Conservation (phyloP, 2,113 vertebrate genomes). For the Diadophis punctatus region DNA sequence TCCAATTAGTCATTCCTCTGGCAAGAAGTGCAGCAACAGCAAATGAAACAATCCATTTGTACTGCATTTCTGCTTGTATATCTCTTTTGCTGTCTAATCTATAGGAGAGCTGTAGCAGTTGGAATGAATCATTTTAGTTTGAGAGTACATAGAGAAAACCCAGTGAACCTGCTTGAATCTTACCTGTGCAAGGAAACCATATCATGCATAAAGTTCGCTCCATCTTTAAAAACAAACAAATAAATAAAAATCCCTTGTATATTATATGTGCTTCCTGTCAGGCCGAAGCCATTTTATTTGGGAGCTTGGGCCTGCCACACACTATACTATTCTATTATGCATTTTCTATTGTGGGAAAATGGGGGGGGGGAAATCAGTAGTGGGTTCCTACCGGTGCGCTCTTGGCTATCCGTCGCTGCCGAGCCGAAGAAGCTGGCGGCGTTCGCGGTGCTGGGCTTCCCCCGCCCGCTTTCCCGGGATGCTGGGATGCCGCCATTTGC, state of each 20-base stretch:
- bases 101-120: background rate
- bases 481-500: too few relatives aligned
- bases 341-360: too few relatives aligned
- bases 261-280: background rate
- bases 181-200: background rate
- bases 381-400: too few relatives aligned
- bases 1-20: background rate
- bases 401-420: too few relatives aligned
- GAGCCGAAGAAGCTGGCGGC: too few relatives aligned
- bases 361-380: too few relatives aligned
- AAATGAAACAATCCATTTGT: background rate
- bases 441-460: too few relatives aligned
- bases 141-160: background rate
- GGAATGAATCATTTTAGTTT: background rate
- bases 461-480: too few relatives aligned
- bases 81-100: rapidly evolving
- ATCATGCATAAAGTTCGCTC: background rate
- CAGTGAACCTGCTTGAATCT: background rate
- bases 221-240: background rate
- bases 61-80: background rate
- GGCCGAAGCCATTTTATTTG: too few relatives aligned
- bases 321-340: too few relatives aligned
- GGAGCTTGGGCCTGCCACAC: too few relatives aligned
- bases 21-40: background rate
- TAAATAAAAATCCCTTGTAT: rapidly evolving